A percentile compares a stretch with the other conserved stretches of the same genome.
phyloP scores from a whole-genome alignment of 2,888 invertebrate genomes.

The Trichopoda pennipes region DNA sequence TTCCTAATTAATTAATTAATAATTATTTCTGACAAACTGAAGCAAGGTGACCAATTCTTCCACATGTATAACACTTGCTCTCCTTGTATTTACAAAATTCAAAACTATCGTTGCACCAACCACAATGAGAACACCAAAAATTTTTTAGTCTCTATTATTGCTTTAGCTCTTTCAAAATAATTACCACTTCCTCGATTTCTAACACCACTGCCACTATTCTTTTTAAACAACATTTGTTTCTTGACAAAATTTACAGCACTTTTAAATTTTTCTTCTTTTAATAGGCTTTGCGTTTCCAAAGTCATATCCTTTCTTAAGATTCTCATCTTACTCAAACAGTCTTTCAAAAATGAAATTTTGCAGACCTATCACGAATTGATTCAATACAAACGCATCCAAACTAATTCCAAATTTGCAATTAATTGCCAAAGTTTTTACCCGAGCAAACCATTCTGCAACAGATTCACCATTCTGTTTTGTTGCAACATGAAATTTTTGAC shows the following conservation, averaged over 20 bases:
- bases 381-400: slow-evolving; percentile 34
- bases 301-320: slow-evolving; percentile 43
- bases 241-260: slow-evolving; percentile 24
- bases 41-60: slow-evolving; percentile 51
- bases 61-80: slow-evolving; percentile 55
- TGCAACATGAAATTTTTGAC: background rate
- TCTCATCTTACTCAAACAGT: slow-evolving; percentile 48
- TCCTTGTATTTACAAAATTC: slow-evolving; percentile 52
- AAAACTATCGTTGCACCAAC: slow-evolving; percentile 51
- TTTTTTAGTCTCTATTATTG: background rate
- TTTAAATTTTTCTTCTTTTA: background rate
- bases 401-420: slow-evolving; percentile 42
- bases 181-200: slow-evolving; percentile 2
- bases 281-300: slow-evolving; percentile 19
- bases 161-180: background rate
- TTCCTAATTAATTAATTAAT: slow-evolving; percentile 61
- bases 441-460: slow-evolving; percentile 36
- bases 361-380: slow-evolving; percentile 42
- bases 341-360: slow-evolving; percentile 32
- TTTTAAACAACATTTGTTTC: slow-evolving; percentile 11
- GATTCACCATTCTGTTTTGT: slow-evolving; percentile 28
- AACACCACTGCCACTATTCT: no score
- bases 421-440: slow-evolving; percentile 46
- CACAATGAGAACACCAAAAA: slow-evolving; percentile 52
- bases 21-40: slow-evolving; percentile 45